Base-by-base conservation (phyloP, 2,113 vertebrate species). In the Rhizomys pruinosus region DNA sequence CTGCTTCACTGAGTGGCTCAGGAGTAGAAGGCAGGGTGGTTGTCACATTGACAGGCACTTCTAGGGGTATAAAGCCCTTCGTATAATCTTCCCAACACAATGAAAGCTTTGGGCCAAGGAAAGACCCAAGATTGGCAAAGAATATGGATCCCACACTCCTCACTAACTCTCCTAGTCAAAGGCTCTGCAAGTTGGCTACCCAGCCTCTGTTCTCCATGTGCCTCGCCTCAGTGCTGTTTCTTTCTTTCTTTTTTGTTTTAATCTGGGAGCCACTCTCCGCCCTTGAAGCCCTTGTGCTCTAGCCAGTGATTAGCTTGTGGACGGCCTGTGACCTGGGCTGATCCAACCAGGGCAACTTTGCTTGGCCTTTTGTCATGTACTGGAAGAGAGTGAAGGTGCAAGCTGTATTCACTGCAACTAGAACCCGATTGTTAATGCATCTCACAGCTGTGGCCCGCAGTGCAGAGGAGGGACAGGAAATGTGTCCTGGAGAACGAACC, bases 11-110 rank as follows among this genome's bases (percentile, higher is more conserved):
- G 37, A 92, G 57, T 57, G 25, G 52, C 52, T 64, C 72, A 44
- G 32, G 1, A 68, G n/a, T 55, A 15, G 42, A 7, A 37, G 4
- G 17, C 3, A 23, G 0, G 16, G 1, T 2, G 0, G 16, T 1
- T 17, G 15, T 19, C 12, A 34, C 23, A 44, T 13, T 37, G 55
- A 10, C 23, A 77, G 88, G 69, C 55, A 42, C 22, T 11, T 68
- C 71, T 52, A 57, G 81, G 87, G 44, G 12, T 66, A 16, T 84
- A 7, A 32, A 76, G 47, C 87, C 78, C 64, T 90, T 27, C 11
- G 0, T 23, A 19, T 84, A 23, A 66, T 34, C 69, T 77, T 93
- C 52, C 6, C 57, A 88, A 84, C 52, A 79, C 77, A 85, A n/a
- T 86, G 66, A 84, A 86, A 90, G 29, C 39, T 81, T 72, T 8